phyloP scores from a whole-genome alignment of 2,797 vertebrate species.

The Melopsittacus undulatus region DNA sequence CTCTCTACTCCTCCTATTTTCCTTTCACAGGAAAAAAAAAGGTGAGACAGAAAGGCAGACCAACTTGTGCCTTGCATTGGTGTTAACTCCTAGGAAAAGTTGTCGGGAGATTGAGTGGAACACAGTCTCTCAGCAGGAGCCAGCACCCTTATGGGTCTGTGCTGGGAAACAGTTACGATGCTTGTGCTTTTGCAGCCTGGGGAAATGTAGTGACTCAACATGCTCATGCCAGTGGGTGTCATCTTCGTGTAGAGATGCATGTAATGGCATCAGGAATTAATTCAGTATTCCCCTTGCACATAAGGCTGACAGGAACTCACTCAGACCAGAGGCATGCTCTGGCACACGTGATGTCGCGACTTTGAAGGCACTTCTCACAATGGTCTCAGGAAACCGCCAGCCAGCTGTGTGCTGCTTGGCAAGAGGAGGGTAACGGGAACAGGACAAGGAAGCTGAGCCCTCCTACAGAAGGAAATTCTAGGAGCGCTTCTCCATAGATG shows the following conservation, averaged over 20 bases:
- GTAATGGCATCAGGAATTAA: constrained; percentile 11
- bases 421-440: neutral
- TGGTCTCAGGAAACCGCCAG: neutral
- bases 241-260: constrained; percentile 2
- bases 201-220: constrained; percentile 22
- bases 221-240: neutral
- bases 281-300: neutral
- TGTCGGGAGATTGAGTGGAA: neutral
- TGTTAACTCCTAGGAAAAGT: neutral
- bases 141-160: neutral
- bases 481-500: neutral
- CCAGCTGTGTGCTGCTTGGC: neutral
- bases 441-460: neutral
- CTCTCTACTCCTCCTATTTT: neutral
- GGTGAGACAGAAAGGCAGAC: neutral
- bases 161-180: neutral
- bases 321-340: neutral
- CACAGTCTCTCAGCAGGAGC: neutral
- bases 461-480: neutral
- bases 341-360: accelerated
- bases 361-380: neutral
- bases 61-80: neutral
- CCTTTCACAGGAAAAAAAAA: neutral
- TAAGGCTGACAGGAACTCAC: constrained; percentile 14
- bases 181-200: neutral